These are phyloP conservation scores for Oreochromis mossambicus DNA, from an alignment of 2,797 vertebrate species.

Conservation along the genomic window DNA sequence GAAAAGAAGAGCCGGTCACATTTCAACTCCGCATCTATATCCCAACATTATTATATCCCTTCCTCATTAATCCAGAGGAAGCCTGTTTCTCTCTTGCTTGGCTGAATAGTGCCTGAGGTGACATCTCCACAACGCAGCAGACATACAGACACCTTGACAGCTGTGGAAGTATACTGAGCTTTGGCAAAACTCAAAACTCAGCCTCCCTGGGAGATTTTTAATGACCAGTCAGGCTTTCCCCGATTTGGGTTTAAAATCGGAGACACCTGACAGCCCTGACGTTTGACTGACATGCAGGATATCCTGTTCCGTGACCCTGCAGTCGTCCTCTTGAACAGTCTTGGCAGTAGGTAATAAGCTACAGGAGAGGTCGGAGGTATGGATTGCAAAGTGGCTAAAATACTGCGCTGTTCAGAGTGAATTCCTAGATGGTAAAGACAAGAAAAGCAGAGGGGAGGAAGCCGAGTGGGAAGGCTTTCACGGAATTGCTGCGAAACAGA, in stretches of 20 bases:
- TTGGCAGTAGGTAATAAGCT: conserved; percentile 54
- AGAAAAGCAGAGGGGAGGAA: conserved; percentile 4
- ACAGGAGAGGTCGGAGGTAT: conserved; percentile 35
- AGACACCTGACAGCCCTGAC: conserved; percentile 61
- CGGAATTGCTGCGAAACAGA: not conserved
- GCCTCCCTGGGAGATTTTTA: conserved; percentile 61
- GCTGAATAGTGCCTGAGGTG: conserved; percentile 53
- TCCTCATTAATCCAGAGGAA: conserved; percentile 55
- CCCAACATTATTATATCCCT: conserved; percentile 9
- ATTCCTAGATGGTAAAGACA: conserved; percentile 44
- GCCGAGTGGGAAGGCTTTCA: not conserved
- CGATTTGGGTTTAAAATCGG: conserved; percentile 34
- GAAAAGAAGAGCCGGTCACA: not conserved
- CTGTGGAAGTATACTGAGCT: conserved; percentile 52
- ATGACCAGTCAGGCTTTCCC: conserved; percentile 55
- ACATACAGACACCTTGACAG: conserved; percentile 63
- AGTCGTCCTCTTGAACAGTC: conserved; percentile 51
- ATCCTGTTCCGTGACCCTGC: conserved; percentile 67
- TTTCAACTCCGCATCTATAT: not conserved
- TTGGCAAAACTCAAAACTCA: conserved; percentile 50
- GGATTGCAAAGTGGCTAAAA: conserved; percentile 42
- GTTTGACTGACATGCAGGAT: conserved; percentile 75
- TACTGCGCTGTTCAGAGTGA: conserved; percentile 21
- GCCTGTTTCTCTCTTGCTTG: conserved; percentile 21
- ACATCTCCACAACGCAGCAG: conserved; percentile 45